Percentiles rank a stretch among this genome's conserved stretches.
Conservation (phyloP, 1,140 invertebrate species). For the Drosophila saltans region DNA sequence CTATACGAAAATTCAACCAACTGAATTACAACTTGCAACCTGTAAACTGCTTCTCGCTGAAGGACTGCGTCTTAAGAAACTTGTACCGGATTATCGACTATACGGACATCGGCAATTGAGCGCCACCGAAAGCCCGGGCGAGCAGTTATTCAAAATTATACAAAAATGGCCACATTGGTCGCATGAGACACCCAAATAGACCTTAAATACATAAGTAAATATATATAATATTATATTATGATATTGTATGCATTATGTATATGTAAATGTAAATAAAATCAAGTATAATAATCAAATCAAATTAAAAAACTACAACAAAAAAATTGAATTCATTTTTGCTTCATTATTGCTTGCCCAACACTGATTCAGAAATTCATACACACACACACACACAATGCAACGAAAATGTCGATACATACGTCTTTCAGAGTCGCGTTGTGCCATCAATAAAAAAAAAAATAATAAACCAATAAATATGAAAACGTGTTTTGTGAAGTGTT, state of each 20-base stretch:
- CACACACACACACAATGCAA: neutral
- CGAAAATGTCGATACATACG: neutral
- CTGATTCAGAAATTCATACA: neutral
- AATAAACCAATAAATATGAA: neutral
- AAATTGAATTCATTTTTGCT: neutral
- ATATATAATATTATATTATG: slow-evolving; percentile 12
- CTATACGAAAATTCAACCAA: slow-evolving; percentile 85
- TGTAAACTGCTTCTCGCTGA: slow-evolving; percentile 86
- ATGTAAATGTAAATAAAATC: neutral
- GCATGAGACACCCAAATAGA: slow-evolving; percentile 11
- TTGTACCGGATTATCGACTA: slow-evolving; percentile 85
- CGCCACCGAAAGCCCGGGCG: slow-evolving; percentile 87
- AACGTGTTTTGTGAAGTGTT: slow-evolving; percentile 20
- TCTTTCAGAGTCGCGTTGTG: neutral
- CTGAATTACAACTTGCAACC: slow-evolving; percentile 85
- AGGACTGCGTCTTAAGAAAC: slow-evolving; percentile 85
- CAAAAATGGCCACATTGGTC: slow-evolving; percentile 85
- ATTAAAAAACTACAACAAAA: neutral
- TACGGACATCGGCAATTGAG: slow-evolving; percentile 86
- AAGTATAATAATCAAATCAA: neutral
- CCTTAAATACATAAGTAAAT: slow-evolving; percentile 3
- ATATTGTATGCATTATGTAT: neutral
- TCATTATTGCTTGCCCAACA: slow-evolving; percentile 5
- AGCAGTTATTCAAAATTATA: slow-evolving; percentile 86
- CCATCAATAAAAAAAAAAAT: neutral